Evolutionary conservation across 2,113 vertebrate genomes (phyloP).

Genomic region (Salminus brasiliensis): DNA sequence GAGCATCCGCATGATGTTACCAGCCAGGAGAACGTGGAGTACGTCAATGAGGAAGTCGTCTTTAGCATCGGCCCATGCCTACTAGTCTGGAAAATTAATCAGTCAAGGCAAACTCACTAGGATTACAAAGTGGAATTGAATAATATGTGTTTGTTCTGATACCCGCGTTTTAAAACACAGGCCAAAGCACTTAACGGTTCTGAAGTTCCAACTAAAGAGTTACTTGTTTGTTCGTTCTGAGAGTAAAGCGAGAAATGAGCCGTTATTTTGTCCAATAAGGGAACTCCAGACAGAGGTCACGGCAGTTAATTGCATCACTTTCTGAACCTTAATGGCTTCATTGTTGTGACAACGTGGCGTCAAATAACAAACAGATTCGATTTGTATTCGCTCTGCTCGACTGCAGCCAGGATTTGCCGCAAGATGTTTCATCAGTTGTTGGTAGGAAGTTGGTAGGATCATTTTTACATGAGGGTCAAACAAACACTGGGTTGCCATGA

Average conservation of each 20-base stretch:
- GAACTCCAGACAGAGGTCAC: constrained; percentile 25
- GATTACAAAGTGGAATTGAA: too few relatives aligned
- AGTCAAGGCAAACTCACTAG: too few relatives aligned
- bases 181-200: too few relatives aligned
- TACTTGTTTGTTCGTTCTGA: background rate
- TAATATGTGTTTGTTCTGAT: background rate
- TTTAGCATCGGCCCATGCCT: too few relatives aligned
- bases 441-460: constrained; percentile 57
- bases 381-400: constrained; percentile 46
- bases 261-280: background rate
- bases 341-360: constrained; percentile 41
- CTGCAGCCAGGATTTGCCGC: constrained; percentile 28
- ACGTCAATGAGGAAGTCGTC: too few relatives aligned
- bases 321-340: constrained; percentile 31
- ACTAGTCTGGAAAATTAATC: too few relatives aligned
- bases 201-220: too few relatives aligned
- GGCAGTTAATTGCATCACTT: background rate
- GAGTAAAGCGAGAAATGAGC: constrained; percentile 21
- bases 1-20: too few relatives aligned
- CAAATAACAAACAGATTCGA: constrained; percentile 44
- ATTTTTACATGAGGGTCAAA: constrained; percentile 59
- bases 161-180: too few relatives aligned
- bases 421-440: constrained; percentile 49
- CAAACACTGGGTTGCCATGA: constrained; percentile 56
- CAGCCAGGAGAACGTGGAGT: too few relatives aligned